Percentiles rank a stretch among this genome's conserved stretches.
Conservation (phyloP, 2,113 vertebrate genomes). For the Myxocyprinus asiaticus region DNA sequence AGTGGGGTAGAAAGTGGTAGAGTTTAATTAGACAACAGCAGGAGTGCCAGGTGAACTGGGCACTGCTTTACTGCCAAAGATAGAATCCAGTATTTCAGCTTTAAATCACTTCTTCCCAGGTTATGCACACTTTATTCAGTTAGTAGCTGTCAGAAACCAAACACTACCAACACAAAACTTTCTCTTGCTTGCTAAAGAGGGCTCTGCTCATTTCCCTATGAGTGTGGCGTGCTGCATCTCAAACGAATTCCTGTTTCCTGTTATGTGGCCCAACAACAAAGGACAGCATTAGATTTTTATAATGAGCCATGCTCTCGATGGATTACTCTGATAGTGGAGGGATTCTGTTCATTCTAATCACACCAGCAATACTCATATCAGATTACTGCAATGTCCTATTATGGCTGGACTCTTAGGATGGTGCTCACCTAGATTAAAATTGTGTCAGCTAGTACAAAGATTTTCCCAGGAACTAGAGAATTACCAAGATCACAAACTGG, state of each 20-base stretch:
- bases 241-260: conserved; percentile 19
- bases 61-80: background rate
- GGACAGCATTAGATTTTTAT: conserved; percentile 54
- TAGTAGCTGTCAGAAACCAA: background rate
- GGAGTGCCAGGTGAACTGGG: background rate
- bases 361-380: conserved; percentile 12
- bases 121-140: background rate
- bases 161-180: background rate
- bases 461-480: no score
- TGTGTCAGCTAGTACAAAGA: no score
- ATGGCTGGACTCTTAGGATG: background rate
- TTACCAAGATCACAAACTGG: no score
- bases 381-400: background rate
- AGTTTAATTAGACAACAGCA: conserved; percentile 14
- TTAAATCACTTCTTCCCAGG: background rate
- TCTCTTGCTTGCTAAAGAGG: background rate
- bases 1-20: background rate
- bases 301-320: conserved; percentile 37
- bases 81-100: background rate
- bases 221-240: conserved; percentile 19
- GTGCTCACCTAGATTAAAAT: background rate
- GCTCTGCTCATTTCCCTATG: conserved; percentile 10
- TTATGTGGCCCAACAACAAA: conserved; percentile 34
- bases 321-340: background rate
- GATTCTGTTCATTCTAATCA: background rate